Evolutionary conservation across 2,113 vertebrate genomes (phyloP).

Genomic region (Bungarus multicinctus): DNA sequence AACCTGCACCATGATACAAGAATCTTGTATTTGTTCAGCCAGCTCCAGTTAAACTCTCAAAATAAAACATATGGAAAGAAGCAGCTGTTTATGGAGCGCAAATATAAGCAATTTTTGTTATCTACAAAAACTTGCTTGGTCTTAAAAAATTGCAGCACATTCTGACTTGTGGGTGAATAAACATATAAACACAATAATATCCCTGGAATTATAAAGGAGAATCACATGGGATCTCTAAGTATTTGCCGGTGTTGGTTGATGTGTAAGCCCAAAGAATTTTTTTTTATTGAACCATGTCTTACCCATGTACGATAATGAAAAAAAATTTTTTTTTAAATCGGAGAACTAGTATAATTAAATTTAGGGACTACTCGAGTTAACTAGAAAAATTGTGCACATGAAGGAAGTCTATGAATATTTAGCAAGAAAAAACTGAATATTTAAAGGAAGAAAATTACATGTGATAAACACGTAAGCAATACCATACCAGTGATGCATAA

Average conservation of each 20-base stretch:
- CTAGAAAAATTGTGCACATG: background rate
- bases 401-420: background rate
- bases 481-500: background rate
- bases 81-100: background rate
- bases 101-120: background rate
- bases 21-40: background rate
- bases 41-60: background rate
- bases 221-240: background rate
- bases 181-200: background rate
- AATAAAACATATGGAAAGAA: background rate
- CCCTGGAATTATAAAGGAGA: background rate
- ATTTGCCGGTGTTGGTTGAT: background rate
- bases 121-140: background rate
- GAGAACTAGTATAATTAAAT: background rate
- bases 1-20: background rate
- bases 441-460: background rate
- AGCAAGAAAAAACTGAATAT: background rate
- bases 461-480: background rate
- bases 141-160: background rate
- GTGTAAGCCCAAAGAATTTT: background rate
- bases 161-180: background rate
- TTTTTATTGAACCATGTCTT: background rate
- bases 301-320: background rate
- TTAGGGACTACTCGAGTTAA: background rate
- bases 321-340: background rate